A percentile compares a stretch with the other conserved stretches of the same genome.
Conservation (phyloP, 2,888 invertebrate species). For the Caenorhabditis sinica region DNA sequence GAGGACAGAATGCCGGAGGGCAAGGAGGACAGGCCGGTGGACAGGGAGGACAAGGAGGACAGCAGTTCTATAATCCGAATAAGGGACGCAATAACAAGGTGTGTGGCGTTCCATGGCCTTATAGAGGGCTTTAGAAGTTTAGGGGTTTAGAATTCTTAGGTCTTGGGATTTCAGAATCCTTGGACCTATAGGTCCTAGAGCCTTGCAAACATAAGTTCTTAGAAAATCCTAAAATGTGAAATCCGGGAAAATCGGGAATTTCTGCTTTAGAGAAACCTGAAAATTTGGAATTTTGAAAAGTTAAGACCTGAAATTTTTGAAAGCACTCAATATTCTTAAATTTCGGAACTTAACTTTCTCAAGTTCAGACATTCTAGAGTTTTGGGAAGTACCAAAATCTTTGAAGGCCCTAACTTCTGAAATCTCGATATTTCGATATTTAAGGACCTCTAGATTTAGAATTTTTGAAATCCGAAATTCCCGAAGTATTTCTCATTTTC, state of each 20-base stretch:
- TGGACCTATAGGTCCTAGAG: too few species aligned
- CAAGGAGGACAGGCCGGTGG: slow-evolving; percentile 28
- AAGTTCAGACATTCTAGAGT: too few species aligned
- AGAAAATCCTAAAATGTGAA: too few species aligned
- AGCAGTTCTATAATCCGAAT: slow-evolving; percentile 55
- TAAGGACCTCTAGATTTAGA: neutral
- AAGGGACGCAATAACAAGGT: slow-evolving; percentile 57
- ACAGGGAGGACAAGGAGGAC: slow-evolving; percentile 31
- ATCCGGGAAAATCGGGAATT: too few species aligned
- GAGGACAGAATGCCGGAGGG: slow-evolving; percentile 25
- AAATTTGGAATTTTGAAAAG: too few species aligned
- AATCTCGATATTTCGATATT: neutral
- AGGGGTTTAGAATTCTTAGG: neutral
- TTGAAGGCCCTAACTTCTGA: neutral
- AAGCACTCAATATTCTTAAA: too few species aligned
- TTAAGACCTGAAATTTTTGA: too few species aligned
- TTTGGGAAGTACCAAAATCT: too few species aligned
- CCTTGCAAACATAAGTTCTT: too few species aligned
- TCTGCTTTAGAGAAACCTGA: too few species aligned
- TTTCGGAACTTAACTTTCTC: too few species aligned
- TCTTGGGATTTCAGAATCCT: neutral
- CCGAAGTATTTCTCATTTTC: neutral
- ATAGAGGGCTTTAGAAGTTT: neutral
- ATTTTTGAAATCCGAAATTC: neutral
- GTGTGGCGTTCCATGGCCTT: slow-evolving; percentile 30